Evolutionary conservation across 2,888 invertebrate species (phyloP).

Genomic region (Priapulus caudatus): DNA sequence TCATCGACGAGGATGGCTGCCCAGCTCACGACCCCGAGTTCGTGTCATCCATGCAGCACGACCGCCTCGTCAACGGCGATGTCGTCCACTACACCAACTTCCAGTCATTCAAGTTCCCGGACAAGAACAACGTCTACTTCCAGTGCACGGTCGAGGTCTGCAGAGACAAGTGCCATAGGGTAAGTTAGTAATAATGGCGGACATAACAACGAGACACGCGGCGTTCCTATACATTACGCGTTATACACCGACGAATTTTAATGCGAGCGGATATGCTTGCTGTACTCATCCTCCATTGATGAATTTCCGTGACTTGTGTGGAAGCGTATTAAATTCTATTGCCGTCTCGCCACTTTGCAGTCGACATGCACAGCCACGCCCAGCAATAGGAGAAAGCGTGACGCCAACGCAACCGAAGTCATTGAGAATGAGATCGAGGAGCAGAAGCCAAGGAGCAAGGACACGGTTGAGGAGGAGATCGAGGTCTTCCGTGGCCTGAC

Average conservation of each 20-base stretch:
- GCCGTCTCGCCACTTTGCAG: too few species aligned
- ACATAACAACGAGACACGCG: too few species aligned
- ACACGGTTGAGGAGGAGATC: background rate
- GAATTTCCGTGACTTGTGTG: too few species aligned
- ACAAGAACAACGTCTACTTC: conserved; percentile 93
- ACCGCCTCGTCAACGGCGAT: background rate
- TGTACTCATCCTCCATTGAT: too few species aligned
- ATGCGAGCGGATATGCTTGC: too few species aligned
- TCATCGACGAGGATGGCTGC: conserved; percentile 83
- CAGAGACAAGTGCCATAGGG: conserved; percentile 60
- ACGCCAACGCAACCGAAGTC: background rate
- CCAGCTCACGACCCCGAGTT: background rate
- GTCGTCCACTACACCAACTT: conserved; percentile 1
- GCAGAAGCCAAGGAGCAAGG: background rate
- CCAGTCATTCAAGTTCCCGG: conserved; percentile 80
- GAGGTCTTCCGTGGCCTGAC: conserved; percentile 1
- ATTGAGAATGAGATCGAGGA: background rate
- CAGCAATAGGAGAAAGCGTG: background rate
- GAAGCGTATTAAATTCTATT: too few species aligned
- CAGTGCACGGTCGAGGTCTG: conserved; percentile 92
- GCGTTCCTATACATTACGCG: too few species aligned
- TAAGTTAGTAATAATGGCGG: too few species aligned
- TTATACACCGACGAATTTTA: too few species aligned
- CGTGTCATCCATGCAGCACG: background rate
- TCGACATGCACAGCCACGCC: too few species aligned